Evolutionary conservation across 2,888 invertebrate species (phyloP), one percentile per base, ranked within the genome.

Genomic region (Ophion ellenae): DNA sequence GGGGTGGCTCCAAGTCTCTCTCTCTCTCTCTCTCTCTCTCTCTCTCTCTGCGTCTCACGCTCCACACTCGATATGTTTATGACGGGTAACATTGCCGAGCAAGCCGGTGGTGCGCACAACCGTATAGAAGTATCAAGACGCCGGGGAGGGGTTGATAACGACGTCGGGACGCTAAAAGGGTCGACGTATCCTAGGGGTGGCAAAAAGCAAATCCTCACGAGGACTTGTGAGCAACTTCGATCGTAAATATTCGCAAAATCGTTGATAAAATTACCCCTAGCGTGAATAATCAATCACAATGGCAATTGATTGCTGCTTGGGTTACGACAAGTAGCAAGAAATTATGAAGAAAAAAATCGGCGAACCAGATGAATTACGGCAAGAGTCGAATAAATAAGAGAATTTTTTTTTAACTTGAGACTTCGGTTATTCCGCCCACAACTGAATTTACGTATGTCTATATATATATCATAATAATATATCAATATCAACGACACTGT

Each of bases 1-100:
- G 88, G 89, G 89, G 89, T 87, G 89, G 87, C 89, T 75, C 74
- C 17, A 66, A 61, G 32, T 75, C 81, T 63, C 84, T 86, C 82
- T 79, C 80, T 79, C 83, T 77, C 66, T 63, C 84, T 86, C 82
- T 79, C 80, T 79, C 83, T 77, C 66, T 57, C 14, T 36, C 53
- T 75, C 88, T 71, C n/a, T 57, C 20, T 61, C 32, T 11, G 53
- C 53, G 53, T 53, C 53, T 53, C 70, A 28, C 59, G 70, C 81
- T 85, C 78, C 88, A 36, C 10, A 89, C 88, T 87, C 90, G 91
- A 92, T 92, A 92, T 91, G 92, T 94, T 94, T 93, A 93, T 92
- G 93, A 92, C 91, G 85, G 81, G 78, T 74, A 83, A 61, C 64
- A 67, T 11, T 69, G 76, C 40, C 47, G 79, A 73, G 73, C 69